Conservation (phyloP, 2,113 vertebrate species). For the Anser cygnoides region DNA sequence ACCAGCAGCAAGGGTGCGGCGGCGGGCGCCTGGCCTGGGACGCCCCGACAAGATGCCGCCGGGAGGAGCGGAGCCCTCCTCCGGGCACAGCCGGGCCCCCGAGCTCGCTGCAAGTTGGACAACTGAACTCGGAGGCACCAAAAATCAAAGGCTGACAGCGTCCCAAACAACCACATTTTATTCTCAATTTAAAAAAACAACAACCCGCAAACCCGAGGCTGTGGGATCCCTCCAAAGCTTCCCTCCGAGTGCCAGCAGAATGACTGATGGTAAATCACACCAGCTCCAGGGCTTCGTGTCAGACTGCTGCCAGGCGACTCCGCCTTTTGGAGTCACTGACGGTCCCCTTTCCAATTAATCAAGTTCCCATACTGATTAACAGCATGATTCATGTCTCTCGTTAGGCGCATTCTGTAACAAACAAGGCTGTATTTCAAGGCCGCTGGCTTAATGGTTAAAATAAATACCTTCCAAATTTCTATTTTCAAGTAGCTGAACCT, state of each 20-base stretch:
- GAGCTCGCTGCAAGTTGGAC: background rate
- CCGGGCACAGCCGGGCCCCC: accelerated
- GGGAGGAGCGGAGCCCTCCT: background rate
- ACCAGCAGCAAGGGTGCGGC: background rate
- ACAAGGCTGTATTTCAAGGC: conserved; percentile 60
- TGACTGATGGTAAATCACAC: background rate
- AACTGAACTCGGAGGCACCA: background rate
- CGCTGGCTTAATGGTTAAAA: conserved; percentile 49
- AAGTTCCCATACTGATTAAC: conserved; percentile 62
- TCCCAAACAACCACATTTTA: background rate
- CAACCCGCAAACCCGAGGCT: background rate
- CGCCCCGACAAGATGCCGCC: background rate
- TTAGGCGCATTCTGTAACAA: conserved; percentile 39
- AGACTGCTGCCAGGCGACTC: conserved; percentile 23
- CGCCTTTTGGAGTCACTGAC: background rate
- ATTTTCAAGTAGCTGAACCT: conserved; percentile 67
- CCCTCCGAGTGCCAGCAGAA: background rate
- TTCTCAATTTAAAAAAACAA: background rate
- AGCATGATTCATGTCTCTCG: conserved; percentile 60
- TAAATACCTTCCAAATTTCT: conserved; percentile 57
- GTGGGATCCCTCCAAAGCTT: background rate
- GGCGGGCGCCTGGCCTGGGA: accelerated
- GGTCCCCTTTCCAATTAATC: conserved; percentile 65
- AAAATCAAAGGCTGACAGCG: accelerated
- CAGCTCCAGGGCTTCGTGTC: background rate